Evolutionary conservation across 2,113 vertebrate species (phyloP), one percentile per base, ranked within the genome.

Genomic region (Proterorhinus semilunaris): DNA sequence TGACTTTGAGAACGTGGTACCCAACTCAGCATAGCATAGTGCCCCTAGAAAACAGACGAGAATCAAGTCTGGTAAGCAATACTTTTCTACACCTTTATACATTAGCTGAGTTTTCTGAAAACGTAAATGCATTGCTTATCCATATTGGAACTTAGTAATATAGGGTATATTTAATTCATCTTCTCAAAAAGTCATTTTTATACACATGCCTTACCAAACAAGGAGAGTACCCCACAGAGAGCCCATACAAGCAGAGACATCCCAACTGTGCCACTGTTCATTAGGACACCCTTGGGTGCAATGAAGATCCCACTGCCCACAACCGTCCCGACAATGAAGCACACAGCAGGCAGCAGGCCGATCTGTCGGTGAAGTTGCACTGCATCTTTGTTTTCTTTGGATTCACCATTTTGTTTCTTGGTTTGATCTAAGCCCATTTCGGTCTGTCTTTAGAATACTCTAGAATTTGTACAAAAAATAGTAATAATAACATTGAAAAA

Each of bases 241-340:
- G 79, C 69, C 95, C 95, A 96, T 68, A 96, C 87, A 4, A 95
- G 44, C 75, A 96, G 85, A 50, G 95, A 96, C 54, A 95, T 80
- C 8, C 95, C 95, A 80, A 96, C 91, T 0, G 88, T 95, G 76
- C 95, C 95, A 0, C 94, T 93, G 86, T 96, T 95, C 68, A 92
- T 74, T 82, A 96, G 81, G 0, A 96, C 94, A 4, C 95, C 95
- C 82, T 95, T 96, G 1, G 95, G 95, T 9, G 95, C 94, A 50
- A 96, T 95, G 48, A 96, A 96, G 87, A 96, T 96, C 49, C 95
- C 95, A 0, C 95, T 96, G 81, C 95, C 95, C 76, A 96, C 92
- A 90, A 96, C 93, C 4, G 92, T 92, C 51, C 95, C 95, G 0
- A 95, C 87, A 77, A 96, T 89, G 43, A 96, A 90, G 0, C 88